A percentile compares a stretch with the other conserved stretches of the same genome.
These are phyloP conservation scores for Chionis minor DNA, from an alignment of 2,113 vertebrate genomes.

Conservation along the genomic window DNA sequence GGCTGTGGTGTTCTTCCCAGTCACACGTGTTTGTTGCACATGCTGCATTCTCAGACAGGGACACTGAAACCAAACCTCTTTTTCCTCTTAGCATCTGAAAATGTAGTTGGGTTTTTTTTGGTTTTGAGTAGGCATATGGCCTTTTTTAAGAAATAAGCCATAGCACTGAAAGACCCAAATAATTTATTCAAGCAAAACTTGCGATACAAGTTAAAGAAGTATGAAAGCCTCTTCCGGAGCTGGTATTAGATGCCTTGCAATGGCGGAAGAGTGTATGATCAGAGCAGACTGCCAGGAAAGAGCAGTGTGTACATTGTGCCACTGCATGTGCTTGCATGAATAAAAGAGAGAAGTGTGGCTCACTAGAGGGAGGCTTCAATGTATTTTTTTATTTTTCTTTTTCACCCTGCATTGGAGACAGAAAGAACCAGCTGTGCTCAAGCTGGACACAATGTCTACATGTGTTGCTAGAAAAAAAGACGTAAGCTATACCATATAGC, in stretches of 20 bases:
- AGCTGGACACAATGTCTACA: background rate
- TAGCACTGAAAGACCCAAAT: background rate
- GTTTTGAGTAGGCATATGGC: background rate
- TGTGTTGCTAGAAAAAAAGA: background rate
- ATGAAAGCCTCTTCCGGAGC: background rate
- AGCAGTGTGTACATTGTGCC: background rate
- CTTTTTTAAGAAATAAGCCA: background rate
- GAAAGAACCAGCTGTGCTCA: background rate
- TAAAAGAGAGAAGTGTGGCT: background rate
- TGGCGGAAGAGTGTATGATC: background rate
- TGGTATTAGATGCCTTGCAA: background rate
- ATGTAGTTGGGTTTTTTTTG: background rate
- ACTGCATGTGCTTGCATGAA: background rate
- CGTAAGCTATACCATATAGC: background rate
- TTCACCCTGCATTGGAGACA: background rate
- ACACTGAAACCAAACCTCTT: background rate
- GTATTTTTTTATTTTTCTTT: background rate
- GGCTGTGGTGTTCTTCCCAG: background rate
- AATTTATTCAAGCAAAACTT: background rate
- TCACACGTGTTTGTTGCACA: background rate
- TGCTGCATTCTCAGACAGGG: background rate
- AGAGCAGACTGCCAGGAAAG: background rate
- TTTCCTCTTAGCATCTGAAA: background rate
- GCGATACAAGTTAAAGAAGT: background rate
- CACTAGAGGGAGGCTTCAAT: background rate